phyloP scores from a whole-genome alignment of 1,140 invertebrate genomes.

The Maniola jurtina region DNA sequence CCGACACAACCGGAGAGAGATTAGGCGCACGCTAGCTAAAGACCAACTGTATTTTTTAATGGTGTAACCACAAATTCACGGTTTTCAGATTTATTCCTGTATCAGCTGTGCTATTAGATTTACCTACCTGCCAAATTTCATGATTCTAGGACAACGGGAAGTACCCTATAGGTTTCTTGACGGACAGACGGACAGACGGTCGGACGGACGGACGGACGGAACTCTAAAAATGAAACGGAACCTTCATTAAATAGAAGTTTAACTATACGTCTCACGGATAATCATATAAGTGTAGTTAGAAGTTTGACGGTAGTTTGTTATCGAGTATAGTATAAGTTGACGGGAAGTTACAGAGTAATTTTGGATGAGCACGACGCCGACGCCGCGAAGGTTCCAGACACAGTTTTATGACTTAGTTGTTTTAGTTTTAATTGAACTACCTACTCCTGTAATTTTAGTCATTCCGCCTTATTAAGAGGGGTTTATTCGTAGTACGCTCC shows the following conservation, averaged over 20 bases:
- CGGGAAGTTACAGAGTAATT: slow-evolving; percentile 19
- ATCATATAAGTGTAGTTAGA: slow-evolving; percentile 17
- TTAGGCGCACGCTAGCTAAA: too few species aligned
- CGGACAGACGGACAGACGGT: too few species aligned
- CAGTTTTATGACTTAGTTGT: slow-evolving; percentile 19
- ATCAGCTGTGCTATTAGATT: too few species aligned
- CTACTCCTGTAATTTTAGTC: slow-evolving; percentile 5
- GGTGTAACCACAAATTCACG: too few species aligned
- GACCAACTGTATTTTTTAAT: too few species aligned
- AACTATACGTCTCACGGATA: slow-evolving; percentile 5
- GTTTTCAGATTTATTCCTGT: too few species aligned
- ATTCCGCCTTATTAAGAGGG: background rate
- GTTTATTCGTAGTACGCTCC: too few species aligned
- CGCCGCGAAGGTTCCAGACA: slow-evolving; percentile 14
- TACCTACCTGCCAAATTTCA: too few species aligned
- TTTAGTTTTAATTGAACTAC: slow-evolving; percentile 20
- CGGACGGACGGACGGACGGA: too few species aligned
- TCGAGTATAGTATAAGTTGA: slow-evolving; percentile 17
- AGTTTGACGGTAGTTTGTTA: slow-evolving; percentile 13
- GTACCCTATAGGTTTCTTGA: too few species aligned
- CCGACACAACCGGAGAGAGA: too few species aligned
- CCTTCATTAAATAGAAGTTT: background rate
- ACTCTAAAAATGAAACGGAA: background rate
- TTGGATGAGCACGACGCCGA: slow-evolving; percentile 11
- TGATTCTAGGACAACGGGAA: too few species aligned